These are phyloP conservation scores for Sebastiscus tertius DNA, from an alignment of 2,797 vertebrate species.

Conservation along the genomic window DNA sequence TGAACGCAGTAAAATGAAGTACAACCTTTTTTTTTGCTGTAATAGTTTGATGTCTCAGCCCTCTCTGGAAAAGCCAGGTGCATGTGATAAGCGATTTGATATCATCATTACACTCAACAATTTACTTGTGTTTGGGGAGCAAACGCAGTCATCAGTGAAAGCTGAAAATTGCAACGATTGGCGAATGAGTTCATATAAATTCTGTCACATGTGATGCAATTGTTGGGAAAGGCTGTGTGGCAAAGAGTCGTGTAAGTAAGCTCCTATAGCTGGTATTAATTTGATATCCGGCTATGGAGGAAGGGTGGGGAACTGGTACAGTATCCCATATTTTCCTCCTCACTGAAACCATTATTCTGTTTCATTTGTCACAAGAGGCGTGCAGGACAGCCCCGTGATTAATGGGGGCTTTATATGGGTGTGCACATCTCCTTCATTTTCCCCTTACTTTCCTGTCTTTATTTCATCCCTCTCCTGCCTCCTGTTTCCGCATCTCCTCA, in stretches of 20 bases:
- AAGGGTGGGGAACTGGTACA: conserved; percentile 28
- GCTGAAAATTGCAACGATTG: conserved; percentile 22
- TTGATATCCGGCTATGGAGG: conserved; percentile 48
- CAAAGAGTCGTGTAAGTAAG: conserved; percentile 30
- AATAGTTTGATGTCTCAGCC: not conserved
- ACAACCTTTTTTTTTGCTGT: conserved; percentile 16
- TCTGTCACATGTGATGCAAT: conserved; percentile 28
- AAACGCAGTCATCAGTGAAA: conserved; percentile 19
- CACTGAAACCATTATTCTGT: conserved; percentile 78
- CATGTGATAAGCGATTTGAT: conserved; percentile 31
- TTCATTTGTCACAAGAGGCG: conserved; percentile 79
- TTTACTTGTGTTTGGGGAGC: conserved; percentile 35
- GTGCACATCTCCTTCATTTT: conserved; percentile 54
- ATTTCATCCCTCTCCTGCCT: conserved; percentile 29
- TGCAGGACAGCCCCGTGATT: conserved; percentile 72
- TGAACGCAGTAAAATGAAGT: conserved; percentile 30
- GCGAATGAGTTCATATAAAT: conserved; percentile 34
- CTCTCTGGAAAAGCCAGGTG: conserved; percentile 33
- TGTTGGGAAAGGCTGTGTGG: conserved; percentile 24
- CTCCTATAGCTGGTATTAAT: conserved; percentile 50
- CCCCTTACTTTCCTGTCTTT: conserved; percentile 41
- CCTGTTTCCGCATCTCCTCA: conserved; percentile 27
- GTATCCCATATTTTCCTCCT: conserved; percentile 62
- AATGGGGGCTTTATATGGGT: conserved; percentile 70
- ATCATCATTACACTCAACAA: conserved; percentile 44